These are phyloP conservation scores for Drosophila sp. DNA, from an alignment of 1,140 invertebrate genomes.

Conservation along the genomic window DNA sequence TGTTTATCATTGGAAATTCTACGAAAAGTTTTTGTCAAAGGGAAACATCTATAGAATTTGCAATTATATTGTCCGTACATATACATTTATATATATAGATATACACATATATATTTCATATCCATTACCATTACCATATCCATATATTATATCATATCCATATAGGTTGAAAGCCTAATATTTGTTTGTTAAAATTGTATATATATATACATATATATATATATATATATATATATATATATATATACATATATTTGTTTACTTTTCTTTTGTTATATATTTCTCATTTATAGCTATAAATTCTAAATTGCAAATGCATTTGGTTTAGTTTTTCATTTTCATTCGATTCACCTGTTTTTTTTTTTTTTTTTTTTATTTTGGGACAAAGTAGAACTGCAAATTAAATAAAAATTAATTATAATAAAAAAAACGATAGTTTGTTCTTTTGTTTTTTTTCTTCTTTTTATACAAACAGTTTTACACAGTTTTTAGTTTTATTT, in stretches of 20 bases:
- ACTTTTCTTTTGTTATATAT: constrained; percentile 14
- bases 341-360: background rate
- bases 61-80: constrained; percentile 11
- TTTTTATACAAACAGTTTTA: constrained; percentile 58
- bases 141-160: constrained; percentile 5
- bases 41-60: constrained; percentile 11
- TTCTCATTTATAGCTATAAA: constrained; percentile 51
- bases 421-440: background rate
- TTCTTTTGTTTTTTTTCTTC: constrained; percentile 37
- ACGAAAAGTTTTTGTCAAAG: constrained; percentile 9
- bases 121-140: background rate
- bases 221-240: constrained; percentile 15
- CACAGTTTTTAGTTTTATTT: constrained; percentile 46
- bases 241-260: constrained; percentile 22
- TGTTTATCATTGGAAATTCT: constrained; percentile 9
- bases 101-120: background rate
- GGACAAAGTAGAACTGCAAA: background rate
- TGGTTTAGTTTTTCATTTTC: constrained; percentile 46
- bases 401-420: background rate
- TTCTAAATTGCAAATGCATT: constrained; percentile 57
- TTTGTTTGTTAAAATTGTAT: constrained; percentile 3
- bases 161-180: constrained; percentile 8
- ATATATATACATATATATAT: constrained; percentile 37
- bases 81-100: background rate
- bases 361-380: background rate